Conservation (phyloP, 2,888 invertebrate species). For the Pinctada fucata region DNA sequence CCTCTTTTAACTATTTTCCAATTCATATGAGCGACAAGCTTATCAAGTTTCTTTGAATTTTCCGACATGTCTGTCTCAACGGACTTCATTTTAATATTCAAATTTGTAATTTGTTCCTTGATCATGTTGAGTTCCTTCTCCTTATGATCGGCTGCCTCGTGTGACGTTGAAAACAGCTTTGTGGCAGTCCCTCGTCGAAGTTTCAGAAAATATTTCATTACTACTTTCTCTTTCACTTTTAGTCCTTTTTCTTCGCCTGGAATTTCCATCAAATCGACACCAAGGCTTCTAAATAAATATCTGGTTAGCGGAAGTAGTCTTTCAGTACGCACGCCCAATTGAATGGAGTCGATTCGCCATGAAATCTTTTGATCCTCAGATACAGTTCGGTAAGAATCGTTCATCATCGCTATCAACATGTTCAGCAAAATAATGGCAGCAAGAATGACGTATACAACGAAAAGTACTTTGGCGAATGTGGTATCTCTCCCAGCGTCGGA, state of each 20-base stretch:
- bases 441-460: conserved; percentile 70
- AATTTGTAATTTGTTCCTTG: no score
- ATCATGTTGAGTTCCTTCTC: no score
- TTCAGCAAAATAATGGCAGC: conserved; percentile 69
- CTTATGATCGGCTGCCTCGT: no score
- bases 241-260: conserved; percentile 13
- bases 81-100: no score
- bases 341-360: conserved; percentile 73
- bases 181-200: no score
- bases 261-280: conserved; percentile 2
- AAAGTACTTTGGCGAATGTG: conserved; percentile 62
- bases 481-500: conserved; percentile 49
- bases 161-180: no score
- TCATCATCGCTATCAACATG: conserved; percentile 73
- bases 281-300: neutral
- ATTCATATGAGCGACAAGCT: no score
- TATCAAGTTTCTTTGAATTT: no score
- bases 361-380: conserved; percentile 61
- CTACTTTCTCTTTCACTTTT: neutral
- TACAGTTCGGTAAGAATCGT: conserved; percentile 68
- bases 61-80: no score
- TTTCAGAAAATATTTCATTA: conserved; percentile 13
- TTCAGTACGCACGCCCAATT: conserved; percentile 70
- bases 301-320: conserved; percentile 51
- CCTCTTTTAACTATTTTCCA: no score